Base-by-base conservation (phyloP, 2,888 invertebrate species). In the Thymelicus acteon region DNA sequence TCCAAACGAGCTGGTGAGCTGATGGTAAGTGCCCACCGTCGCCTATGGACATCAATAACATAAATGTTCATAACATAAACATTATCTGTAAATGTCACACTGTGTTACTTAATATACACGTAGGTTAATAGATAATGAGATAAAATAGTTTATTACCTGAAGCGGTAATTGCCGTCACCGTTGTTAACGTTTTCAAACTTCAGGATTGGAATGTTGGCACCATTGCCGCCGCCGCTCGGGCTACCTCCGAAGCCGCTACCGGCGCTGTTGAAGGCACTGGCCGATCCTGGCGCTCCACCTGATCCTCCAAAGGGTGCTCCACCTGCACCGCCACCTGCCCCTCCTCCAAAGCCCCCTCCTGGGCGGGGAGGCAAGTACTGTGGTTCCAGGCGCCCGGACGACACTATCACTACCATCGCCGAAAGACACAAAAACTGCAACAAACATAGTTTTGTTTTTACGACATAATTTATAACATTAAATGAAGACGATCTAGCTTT, bases 111-210 rank as follows among this genome's bases (percentile, higher is more conserved):
- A 19, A 19, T 19, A 19, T 19, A 19, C 19, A 19, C 19, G 19
- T 19, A 44, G 2, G 8, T 44, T 44, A 44, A 44, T 44, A 7
- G 44, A 7, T 44, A 44, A 44, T 44, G 44, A 44, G 44, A 12
- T 44, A 44, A 44, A 12, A 44, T 10, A 44, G 19, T 19, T 10
- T 44, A 10, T 83, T 84, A 95, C 95, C 94, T 95, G 86, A 95
- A 96, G 74, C 91, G 94, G 80, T 96, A 96, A 76, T 90, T 95
- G 74, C 96, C 96, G 77, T 95, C 95, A 54, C 95, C 95, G 79
- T 95, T 95, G 87, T 96, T 96, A 70, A 93, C 94, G 76, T 95
- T 96, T 75, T 95, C 95, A 79, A 95, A 95, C 76, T 94, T 94
- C 13, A 95, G 85, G 76, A 96, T 96, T 8, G 96, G 96, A 75